These are phyloP conservation scores for Ciconia maguari DNA, from an alignment of 2,113 vertebrate genomes.

Conservation along the genomic window DNA sequence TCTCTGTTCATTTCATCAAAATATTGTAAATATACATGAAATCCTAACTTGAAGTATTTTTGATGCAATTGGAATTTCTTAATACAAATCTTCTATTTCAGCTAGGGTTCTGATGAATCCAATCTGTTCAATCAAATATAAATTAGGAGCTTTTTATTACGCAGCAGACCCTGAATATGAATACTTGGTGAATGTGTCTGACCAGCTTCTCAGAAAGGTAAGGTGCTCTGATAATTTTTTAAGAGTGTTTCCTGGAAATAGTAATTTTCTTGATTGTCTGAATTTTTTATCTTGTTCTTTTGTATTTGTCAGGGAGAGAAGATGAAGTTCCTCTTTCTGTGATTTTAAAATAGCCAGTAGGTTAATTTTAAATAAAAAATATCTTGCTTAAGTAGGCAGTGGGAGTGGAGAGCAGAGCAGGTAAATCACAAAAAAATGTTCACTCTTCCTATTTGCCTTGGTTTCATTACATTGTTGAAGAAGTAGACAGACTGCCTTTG, in stretches of 20 bases:
- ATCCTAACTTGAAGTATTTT: neutral
- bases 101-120: neutral
- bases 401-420: neutral
- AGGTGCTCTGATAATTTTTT: neutral
- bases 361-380: neutral
- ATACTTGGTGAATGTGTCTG: neutral
- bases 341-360: neutral
- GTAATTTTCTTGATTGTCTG: neutral
- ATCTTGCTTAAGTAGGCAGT: neutral
- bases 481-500: neutral
- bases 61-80: neutral
- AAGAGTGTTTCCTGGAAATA: neutral
- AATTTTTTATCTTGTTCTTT: neutral
- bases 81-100: neutral
- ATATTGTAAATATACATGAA: conserved; percentile 2
- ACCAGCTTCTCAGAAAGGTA: neutral
- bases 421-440: neutral
- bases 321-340: neutral
- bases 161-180: neutral
- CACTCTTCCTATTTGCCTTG: neutral
- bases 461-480: neutral
- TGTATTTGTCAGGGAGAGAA: neutral
- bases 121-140: neutral
- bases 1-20: conserved; percentile 3
- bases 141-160: neutral